Evolutionary conservation across 2,113 vertebrate genomes (phyloP).

Genomic region (Plectropomus leopardus): DNA sequence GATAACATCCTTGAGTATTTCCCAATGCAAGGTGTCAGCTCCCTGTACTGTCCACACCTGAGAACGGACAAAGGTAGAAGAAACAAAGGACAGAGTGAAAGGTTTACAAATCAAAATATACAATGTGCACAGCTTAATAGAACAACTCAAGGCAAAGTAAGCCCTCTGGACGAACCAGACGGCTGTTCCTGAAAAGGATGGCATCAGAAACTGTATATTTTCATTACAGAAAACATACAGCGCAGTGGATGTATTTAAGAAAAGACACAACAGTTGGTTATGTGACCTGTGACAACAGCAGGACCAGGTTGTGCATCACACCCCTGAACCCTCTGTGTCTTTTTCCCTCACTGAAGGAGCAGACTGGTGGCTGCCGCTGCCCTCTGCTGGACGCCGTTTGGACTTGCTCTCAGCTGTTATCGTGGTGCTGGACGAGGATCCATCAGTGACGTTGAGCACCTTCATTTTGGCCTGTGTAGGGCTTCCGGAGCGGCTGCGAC

Average conservation of each 20-base stretch:
- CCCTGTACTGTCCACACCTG: slow-evolving; percentile 78
- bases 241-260: slow-evolving; percentile 59
- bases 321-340: slow-evolving; percentile 54
- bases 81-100: slow-evolving; percentile 53
- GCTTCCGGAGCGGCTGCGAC: slow-evolving; percentile 78
- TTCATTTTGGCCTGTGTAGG: slow-evolving; percentile 86
- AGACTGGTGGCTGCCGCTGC: slow-evolving; percentile 48
- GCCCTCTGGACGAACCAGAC: slow-evolving; percentile 60
- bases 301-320: slow-evolving; percentile 57
- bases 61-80: slow-evolving; percentile 65
- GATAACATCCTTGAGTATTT: slow-evolving; percentile 59
- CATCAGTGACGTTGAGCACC: slow-evolving; percentile 79
- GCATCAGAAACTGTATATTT: slow-evolving; percentile 61
- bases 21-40: slow-evolving; percentile 56
- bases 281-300: slow-evolving; percentile 54
- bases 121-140: slow-evolving; percentile 58
- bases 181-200: slow-evolving; percentile 74
- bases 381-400: slow-evolving; percentile 67
- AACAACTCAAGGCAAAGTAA: slow-evolving; percentile 74
- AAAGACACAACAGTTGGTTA: slow-evolving; percentile 70
- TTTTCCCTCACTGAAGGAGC: slow-evolving; percentile 35
- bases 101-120: slow-evolving; percentile 53
- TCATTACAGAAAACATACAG: slow-evolving; percentile 60
- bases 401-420: slow-evolving; percentile 7
- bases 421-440: background rate